These are phyloP conservation scores for Anoplopoma fimbria DNA, from an alignment of 2,113 vertebrate genomes.

Conservation along the genomic window DNA sequence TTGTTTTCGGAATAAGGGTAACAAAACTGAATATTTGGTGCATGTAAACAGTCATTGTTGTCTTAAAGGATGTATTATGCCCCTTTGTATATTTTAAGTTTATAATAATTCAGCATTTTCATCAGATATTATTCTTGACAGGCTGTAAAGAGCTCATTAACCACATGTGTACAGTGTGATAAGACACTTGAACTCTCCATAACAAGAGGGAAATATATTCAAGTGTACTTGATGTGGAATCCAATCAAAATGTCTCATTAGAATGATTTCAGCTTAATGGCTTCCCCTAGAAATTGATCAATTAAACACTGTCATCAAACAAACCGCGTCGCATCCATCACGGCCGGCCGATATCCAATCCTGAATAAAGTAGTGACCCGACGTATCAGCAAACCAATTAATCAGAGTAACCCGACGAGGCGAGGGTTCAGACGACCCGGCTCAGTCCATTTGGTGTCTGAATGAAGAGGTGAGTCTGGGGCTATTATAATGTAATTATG, in stretches of 20 bases:
- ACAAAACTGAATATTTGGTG: not conserved
- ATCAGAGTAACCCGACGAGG: slow-evolving; percentile 58
- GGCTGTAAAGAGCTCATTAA: slow-evolving; percentile 61
- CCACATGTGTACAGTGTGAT: slow-evolving; percentile 45
- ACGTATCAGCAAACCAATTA: slow-evolving; percentile 61
- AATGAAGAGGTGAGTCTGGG: slow-evolving; percentile 44
- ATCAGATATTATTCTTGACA: slow-evolving; percentile 13
- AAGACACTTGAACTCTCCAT: slow-evolving; percentile 65
- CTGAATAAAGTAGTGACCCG: slow-evolving; percentile 61
- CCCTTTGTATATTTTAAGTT: not conserved
- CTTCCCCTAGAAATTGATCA: slow-evolving; percentile 68
- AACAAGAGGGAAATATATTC: slow-evolving; percentile 58
- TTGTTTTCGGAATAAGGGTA: not conserved
- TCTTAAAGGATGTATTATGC: not conserved
- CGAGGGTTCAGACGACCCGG: slow-evolving; percentile 24
- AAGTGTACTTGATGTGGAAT: slow-evolving; percentile 58
- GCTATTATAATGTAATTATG: slow-evolving; percentile 58
- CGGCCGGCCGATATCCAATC: slow-evolving; percentile 28
- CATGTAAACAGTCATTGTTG: not conserved
- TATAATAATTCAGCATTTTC: slow-evolving; percentile 29
- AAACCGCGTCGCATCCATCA: slow-evolving; percentile 69
- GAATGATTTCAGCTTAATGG: slow-evolving; percentile 69
- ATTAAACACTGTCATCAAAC: slow-evolving; percentile 74
- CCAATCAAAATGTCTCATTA: slow-evolving; percentile 78
- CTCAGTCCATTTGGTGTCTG: slow-evolving; percentile 52